phyloP scores from a whole-genome alignment of 2,888 invertebrate species.

The Agrotis puta region DNA sequence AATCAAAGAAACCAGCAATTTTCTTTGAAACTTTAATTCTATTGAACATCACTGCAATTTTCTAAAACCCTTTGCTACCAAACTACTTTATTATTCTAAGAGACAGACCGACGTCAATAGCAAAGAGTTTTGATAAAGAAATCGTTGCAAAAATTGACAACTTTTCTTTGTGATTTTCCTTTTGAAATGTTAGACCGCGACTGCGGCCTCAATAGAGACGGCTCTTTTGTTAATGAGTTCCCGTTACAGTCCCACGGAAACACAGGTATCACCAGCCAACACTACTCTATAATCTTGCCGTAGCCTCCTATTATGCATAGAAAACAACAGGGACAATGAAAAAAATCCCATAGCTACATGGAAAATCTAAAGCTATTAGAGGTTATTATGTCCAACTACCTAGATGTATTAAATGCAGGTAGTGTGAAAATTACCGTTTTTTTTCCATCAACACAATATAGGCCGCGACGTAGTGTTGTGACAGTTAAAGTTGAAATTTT shows the following conservation, averaged over 20 bases:
- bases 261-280: conserved; percentile 80
- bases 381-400: conserved; percentile 75
- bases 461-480: conserved; percentile 59
- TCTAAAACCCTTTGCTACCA: conserved; percentile 26
- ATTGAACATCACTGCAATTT: conserved; percentile 57
- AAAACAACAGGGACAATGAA: conserved; percentile 85
- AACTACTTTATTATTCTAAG: conserved; percentile 46
- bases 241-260: conserved; percentile 84
- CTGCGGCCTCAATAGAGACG: conserved; percentile 71
- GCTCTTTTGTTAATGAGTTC: conserved; percentile 83
- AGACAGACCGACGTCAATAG: conserved; percentile 35
- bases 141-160: conserved; percentile 65
- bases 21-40: conserved; percentile 57
- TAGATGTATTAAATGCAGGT: conserved; percentile 61
- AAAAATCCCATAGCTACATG: conserved; percentile 82
- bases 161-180: conserved; percentile 80
- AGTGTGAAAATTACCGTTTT: conserved; percentile 76
- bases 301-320: conserved; percentile 83
- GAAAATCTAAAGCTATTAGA: conserved; percentile 84
- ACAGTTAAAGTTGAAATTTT: conserved; percentile 64
- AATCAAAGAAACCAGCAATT: conserved; percentile 57
- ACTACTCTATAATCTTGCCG: conserved; percentile 82
- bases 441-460: conserved; percentile 59
- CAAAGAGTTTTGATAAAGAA: conserved; percentile 47
- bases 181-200: conserved; percentile 74